Base-by-base conservation (phyloP, 64 coral and sea anemone species). In the Catalaphyllia jardinei region DNA sequence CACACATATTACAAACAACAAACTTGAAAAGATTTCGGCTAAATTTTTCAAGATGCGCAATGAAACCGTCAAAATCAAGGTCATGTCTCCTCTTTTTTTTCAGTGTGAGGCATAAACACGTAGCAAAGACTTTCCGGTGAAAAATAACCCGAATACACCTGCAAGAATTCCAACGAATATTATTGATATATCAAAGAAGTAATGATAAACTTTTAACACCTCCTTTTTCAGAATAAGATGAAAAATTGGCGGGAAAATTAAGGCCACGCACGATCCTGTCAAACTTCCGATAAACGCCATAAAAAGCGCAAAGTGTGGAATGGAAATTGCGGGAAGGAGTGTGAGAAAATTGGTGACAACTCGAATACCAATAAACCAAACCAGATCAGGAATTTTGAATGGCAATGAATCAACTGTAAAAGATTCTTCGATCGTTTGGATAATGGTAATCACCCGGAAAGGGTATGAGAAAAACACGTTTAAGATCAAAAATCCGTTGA, bases 191-290 rank as follows among this genome's bases (percentile, higher is more conserved):
- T 69, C 65, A 25, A 69, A 69, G 25, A 8, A 8, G 24, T 55
- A 55, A 0, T 79, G 76, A 46, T 79, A 54, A 16, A 79, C 9
- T 57, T 79, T 79, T 28, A 87, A 27, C 31, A 35, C 67, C 1
- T 65, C 18, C 28, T 65, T 30, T 87, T 87, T 73, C 16, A 87
- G 24, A 13, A 30, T 22, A 15, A 87, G 69, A 52, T 93, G 86
- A 83, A 93, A 93, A 80, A 93, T 29, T 61, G 76, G 79, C 20
- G 92, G 92, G 39, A 88, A 89, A 46, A 89, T 88, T 30, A 93
- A 89, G 0, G 50, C 69, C 17, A 89, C 27, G 15, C 46, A 89
- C 17, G 86, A 78, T 1, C 86, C 92, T 3, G 76, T 93, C 2
- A 89, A 77, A 60, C 92, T 93, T 1, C 64, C 86, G 18, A 83